A percentile compares a stretch with the other conserved stretches of the same genome.
Evolutionary conservation across 2,888 invertebrate genomes (phyloP).

Genomic region (Dasypogon diadema): DNA sequence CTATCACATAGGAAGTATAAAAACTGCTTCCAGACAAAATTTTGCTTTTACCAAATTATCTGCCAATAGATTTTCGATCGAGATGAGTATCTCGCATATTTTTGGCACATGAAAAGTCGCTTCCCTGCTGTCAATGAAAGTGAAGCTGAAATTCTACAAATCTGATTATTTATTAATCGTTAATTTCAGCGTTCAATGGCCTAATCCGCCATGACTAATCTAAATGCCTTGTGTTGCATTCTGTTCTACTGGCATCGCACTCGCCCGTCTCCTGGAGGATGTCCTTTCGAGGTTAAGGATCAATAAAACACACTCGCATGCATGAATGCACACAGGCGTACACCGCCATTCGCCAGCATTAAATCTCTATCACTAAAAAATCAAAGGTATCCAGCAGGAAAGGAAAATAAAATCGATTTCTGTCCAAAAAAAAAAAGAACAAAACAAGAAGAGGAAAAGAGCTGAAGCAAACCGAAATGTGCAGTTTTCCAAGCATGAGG

Average conservation of each 20-base stretch:
- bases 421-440: background rate
- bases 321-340: slow-evolving; percentile 29
- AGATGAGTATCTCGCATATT: no score
- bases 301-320: slow-evolving; percentile 44
- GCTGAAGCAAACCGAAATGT: slow-evolving; percentile 37
- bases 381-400: slow-evolving; percentile 44
- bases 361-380: slow-evolving; percentile 45
- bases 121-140: no score
- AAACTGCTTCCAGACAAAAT: no score
- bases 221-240: background rate
- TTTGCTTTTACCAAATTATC: no score
- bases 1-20: no score
- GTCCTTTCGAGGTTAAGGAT: slow-evolving; percentile 46
- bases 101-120: no score
- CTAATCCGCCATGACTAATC: background rate
- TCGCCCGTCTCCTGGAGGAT: slow-evolving; percentile 12
- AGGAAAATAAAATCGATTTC: slow-evolving; percentile 43
- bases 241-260: background rate
- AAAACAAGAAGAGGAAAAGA: background rate
- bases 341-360: background rate
- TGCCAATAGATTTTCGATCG: no score
- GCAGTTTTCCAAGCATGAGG: slow-evolving; percentile 50
- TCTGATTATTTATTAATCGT: no score
- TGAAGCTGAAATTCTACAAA: no score
- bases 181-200: background rate